Conservation (phyloP, 2,797 vertebrate species). For the Malurus leucopterus region DNA sequence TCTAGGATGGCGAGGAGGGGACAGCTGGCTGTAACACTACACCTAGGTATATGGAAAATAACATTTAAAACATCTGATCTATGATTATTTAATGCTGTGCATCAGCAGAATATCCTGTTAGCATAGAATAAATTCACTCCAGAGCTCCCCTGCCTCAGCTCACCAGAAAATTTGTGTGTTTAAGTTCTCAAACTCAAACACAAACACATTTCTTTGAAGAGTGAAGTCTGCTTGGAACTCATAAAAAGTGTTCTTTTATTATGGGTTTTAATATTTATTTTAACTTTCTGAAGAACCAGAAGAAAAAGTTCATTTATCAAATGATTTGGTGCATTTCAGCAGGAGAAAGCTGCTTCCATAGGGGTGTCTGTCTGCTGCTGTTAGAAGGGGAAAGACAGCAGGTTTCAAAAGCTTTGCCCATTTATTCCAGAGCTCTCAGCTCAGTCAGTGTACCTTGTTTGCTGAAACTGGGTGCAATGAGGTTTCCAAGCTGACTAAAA, state of each 20-base stretch:
- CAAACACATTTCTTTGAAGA: background rate
- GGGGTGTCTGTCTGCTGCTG: background rate
- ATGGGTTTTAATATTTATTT: slow-evolving; percentile 12
- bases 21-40: background rate
- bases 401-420: slow-evolving; percentile 3
- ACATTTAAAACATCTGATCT: background rate
- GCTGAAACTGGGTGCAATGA: background rate
- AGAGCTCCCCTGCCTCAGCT: background rate
- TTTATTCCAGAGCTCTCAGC: slow-evolving; percentile 9
- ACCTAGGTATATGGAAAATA: background rate
- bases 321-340: background rate
- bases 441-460: background rate
- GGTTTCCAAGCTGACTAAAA: background rate
- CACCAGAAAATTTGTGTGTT: background rate
- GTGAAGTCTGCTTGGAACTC: background rate
- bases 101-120: background rate
- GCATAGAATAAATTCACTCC: background rate
- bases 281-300: slow-evolving; percentile 3
- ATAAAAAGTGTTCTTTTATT: background rate
- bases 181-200: slow-evolving; percentile 15
- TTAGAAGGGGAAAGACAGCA: background rate
- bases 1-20: background rate
- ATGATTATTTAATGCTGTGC: background rate
- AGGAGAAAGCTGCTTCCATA: background rate
- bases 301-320: slow-evolving; percentile 15